phyloP scores from a whole-genome alignment of 2,888 invertebrate genomes.

The Andrena haemorrhoa region DNA sequence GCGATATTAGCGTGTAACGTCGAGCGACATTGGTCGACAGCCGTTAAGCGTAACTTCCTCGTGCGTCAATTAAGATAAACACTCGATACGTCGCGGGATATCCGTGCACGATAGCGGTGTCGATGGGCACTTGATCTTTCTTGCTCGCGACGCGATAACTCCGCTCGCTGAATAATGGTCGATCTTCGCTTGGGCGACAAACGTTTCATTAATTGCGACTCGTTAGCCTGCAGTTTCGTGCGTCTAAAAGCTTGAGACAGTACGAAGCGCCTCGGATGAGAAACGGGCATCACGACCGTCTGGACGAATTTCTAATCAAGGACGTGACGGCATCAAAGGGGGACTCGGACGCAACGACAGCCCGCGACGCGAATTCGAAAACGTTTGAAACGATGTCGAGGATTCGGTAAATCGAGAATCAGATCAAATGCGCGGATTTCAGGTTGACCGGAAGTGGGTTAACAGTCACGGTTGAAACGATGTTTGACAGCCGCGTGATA shows the following conservation, averaged over 20 bases:
- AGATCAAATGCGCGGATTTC: slow-evolving; percentile 2
- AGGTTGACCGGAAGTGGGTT: slow-evolving; percentile 30
- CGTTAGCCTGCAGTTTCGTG: background rate
- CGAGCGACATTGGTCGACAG: slow-evolving; percentile 10
- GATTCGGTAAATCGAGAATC: slow-evolving; percentile 22
- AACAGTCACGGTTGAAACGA: slow-evolving; percentile 31
- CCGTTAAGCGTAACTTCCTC: slow-evolving; percentile 48
- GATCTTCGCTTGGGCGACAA: slow-evolving; percentile 28
- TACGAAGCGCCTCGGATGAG: background rate
- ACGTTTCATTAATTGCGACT: slow-evolving; percentile 34
- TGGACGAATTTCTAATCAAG: background rate
- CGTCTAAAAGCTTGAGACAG: background rate
- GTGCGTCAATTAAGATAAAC: slow-evolving; percentile 73
- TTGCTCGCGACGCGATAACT: slow-evolving; percentile 31
- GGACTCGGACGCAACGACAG: background rate
- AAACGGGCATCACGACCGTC: too few relatives aligned
- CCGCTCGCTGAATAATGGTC: slow-evolving; percentile 20
- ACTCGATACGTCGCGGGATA: slow-evolving; percentile 67
- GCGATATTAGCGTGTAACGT: background rate
- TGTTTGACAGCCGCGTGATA: slow-evolving; percentile 58
- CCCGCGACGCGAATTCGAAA: background rate
- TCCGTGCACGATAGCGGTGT: slow-evolving; percentile 66
- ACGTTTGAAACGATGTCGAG: slow-evolving; percentile 11
- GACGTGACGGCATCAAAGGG: background rate
- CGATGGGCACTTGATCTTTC: slow-evolving; percentile 52